Conservation (phyloP, 2,113 vertebrate genomes). For the Rhinichthys klamathensis region DNA sequence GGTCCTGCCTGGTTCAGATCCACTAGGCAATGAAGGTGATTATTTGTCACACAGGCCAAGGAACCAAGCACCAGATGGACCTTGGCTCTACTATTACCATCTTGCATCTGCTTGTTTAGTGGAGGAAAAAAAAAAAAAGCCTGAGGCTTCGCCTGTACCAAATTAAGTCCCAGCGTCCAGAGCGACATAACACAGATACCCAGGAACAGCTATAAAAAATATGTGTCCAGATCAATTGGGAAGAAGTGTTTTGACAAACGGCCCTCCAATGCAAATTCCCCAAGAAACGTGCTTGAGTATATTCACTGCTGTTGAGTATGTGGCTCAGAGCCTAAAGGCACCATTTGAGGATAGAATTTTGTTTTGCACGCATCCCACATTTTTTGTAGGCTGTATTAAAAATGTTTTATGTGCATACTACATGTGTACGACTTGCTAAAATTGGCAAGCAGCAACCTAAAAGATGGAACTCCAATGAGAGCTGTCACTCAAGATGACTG, state of each 20-base stretch:
- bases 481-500: constrained; percentile 54
- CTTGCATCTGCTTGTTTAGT: constrained; percentile 1
- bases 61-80: constrained; percentile 26
- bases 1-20: neutral
- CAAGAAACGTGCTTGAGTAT: constrained; percentile 10
- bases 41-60: constrained; percentile 16
- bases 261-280: constrained; percentile 42
- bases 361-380: constrained; percentile 27
- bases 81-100: constrained; percentile 14
- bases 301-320: constrained; percentile 31
- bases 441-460: constrained; percentile 46
- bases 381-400: constrained; percentile 34
- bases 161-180: constrained; percentile 31
- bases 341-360: constrained; percentile 44
- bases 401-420: constrained; percentile 36
- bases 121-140: neutral
- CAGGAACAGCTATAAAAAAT: constrained; percentile 32
- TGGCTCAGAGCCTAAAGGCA: constrained; percentile 39
- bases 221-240: constrained; percentile 42
- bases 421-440: constrained; percentile 48
- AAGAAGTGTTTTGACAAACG: constrained; percentile 26
- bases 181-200: constrained; percentile 9
- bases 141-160: neutral
- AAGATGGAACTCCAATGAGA: constrained; percentile 38
- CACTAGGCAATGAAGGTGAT: neutral